Evolutionary conservation across 2,797 vertebrate species (phyloP).

Genomic region (Loris lydekkerianus): DNA sequence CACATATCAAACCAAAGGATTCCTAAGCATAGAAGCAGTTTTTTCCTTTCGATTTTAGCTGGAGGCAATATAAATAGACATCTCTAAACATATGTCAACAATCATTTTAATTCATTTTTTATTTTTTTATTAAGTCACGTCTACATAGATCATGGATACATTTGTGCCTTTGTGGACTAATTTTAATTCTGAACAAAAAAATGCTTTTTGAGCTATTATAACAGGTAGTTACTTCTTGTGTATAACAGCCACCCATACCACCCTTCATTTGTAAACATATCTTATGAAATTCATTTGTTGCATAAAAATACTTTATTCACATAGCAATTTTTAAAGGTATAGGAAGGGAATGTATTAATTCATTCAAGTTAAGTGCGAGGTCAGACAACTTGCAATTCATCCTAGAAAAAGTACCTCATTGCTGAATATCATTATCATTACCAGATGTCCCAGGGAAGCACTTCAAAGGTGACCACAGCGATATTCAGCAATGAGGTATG

Average conservation of each 20-base stretch:
- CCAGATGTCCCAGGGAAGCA: too few species aligned
- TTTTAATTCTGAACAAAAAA: constrained; percentile 7
- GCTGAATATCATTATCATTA: too few species aligned
- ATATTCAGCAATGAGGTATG: too few species aligned
- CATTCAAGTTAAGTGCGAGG: not conserved
- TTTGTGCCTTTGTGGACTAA: not conserved
- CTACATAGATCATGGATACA: too few species aligned
- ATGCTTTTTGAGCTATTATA: not conserved
- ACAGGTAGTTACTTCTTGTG: not conserved
- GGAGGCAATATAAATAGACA: not conserved
- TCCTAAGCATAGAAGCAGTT: not conserved
- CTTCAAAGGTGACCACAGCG: too few species aligned
- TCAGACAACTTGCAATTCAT: too few species aligned
- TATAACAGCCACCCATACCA: not conserved
- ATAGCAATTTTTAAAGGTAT: not conserved
- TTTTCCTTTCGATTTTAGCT: not conserved
- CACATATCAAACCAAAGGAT: not conserved
- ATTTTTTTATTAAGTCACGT: too few species aligned
- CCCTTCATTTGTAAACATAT: not conserved
- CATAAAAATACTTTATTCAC: not conserved
- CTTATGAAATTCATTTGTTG: not conserved
- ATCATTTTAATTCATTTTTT: constrained; percentile 13
- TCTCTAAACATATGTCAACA: not conserved
- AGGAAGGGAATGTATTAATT: not conserved
- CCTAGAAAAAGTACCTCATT: too few species aligned